phyloP scores from a whole-genome alignment of 2,797 vertebrate species.

The Sebastes nivosus region DNA sequence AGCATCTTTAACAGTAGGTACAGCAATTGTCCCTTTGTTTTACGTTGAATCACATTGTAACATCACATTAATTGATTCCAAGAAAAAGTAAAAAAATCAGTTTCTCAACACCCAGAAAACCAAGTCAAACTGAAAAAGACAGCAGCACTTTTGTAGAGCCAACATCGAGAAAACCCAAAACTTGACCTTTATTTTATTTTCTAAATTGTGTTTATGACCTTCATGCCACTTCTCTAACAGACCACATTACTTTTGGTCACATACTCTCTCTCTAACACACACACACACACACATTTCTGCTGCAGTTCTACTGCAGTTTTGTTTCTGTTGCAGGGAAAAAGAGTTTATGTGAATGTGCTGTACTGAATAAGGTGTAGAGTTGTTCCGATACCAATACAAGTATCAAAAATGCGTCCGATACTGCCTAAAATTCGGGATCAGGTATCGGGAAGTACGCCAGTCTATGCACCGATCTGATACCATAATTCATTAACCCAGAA shows the following conservation, averaged over 20 bases:
- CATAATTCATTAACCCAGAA: too few species aligned
- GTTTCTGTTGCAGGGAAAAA: neutral
- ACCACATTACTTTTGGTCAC: neutral
- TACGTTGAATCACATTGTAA: neutral
- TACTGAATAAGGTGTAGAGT: neutral
- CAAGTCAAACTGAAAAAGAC: neutral
- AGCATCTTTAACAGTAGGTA: neutral
- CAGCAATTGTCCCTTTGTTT: neutral
- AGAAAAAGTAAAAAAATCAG: neutral
- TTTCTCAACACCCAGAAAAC: neutral
- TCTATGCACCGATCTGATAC: too few species aligned
- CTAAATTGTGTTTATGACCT: slow-evolving; percentile 30
- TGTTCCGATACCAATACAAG: too few species aligned
- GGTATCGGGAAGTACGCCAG: too few species aligned
- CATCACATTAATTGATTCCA: neutral
- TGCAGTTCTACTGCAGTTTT: neutral
- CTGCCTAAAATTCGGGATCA: too few species aligned
- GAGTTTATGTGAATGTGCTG: neutral
- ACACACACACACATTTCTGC: slow-evolving; percentile 3
- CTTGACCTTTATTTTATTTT: neutral
- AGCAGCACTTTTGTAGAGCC: neutral
- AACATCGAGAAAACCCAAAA: neutral
- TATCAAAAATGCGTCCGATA: too few species aligned
- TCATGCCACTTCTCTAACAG: neutral
- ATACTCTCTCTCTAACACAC: neutral